Conservation (phyloP, 2,888 invertebrate species). For the Drosophila sordidula region DNA sequence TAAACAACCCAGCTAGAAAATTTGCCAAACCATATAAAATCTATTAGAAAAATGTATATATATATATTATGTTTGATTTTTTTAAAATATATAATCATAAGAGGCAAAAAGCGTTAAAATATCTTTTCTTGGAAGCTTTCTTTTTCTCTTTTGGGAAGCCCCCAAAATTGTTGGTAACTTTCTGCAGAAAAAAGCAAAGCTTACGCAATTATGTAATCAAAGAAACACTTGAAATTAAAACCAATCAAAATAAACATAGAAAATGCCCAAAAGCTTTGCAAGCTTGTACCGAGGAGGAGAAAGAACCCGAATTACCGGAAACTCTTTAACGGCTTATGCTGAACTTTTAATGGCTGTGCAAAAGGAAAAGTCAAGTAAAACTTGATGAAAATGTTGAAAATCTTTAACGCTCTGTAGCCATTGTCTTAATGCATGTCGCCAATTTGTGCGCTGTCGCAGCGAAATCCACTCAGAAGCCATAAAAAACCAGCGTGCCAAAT, state of each 20-base stretch:
- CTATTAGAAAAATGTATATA: no score
- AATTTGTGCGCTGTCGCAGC: constrained; percentile 54
- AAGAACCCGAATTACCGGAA: neutral
- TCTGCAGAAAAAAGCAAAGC: no score
- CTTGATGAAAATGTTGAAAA: constrained; percentile 4
- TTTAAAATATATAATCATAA: no score
- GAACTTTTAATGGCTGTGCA: constrained; percentile 1
- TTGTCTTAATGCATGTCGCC: constrained; percentile 53
- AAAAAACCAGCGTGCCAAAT: constrained; percentile 68
- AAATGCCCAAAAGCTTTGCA: neutral
- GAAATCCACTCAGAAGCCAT: constrained; percentile 59
- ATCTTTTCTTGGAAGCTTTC: no score
- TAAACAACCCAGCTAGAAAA: no score
- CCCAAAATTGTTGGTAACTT: no score
- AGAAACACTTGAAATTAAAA: neutral
- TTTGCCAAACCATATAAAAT: no score
- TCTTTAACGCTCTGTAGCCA: constrained; percentile 18
- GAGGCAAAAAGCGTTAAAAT: no score
- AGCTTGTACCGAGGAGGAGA: neutral
- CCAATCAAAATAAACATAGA: neutral
- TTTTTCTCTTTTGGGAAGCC: no score
- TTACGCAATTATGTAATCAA: neutral
- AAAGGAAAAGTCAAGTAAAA: constrained; percentile 6
- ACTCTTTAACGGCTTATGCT: neutral
- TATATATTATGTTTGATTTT: no score